Evolutionary conservation across 1,140 invertebrate genomes (phyloP).

Genomic region (Drosophila athabasca): DNA sequence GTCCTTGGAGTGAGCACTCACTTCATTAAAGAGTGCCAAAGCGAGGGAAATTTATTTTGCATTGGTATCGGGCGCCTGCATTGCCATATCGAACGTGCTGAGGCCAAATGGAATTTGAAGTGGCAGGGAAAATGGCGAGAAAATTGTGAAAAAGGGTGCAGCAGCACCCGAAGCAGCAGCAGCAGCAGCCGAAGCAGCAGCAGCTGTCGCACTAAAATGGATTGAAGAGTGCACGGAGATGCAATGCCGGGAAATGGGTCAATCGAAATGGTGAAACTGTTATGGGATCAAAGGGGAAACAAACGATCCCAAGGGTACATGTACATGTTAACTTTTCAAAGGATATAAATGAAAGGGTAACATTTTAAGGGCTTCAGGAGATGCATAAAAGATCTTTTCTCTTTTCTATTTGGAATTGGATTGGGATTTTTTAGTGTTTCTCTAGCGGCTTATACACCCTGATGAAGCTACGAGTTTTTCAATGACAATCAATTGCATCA

Average conservation of each 20-base stretch:
- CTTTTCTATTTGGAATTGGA: too few relatives aligned
- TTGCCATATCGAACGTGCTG: constrained; percentile 32
- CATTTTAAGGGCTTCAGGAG: too few relatives aligned
- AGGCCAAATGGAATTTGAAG: constrained; percentile 37
- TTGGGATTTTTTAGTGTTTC: too few relatives aligned
- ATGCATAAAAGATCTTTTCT: too few relatives aligned
- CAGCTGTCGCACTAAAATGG: constrained; percentile 45
- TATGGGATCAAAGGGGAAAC: constrained; percentile 38
- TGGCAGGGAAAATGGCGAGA: constrained; percentile 8
- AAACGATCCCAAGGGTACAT: constrained; percentile 6
- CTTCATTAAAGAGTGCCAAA: constrained; percentile 75
- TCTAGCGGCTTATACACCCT: too few relatives aligned
- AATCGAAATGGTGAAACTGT: constrained; percentile 44
- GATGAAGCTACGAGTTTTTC: too few relatives aligned
- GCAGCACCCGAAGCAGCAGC: not conserved
- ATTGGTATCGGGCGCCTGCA: constrained; percentile 38
- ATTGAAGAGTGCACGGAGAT: constrained; percentile 19
- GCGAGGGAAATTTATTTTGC: constrained; percentile 73
- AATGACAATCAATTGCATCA: too few relatives aligned
- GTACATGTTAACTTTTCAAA: too few relatives aligned
- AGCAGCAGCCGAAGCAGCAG: not conserved
- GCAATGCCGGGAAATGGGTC: constrained; percentile 32
- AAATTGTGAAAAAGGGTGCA: constrained; percentile 19
- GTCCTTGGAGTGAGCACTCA: constrained; percentile 23
- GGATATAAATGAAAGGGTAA: too few relatives aligned